Percentiles rank a stretch among this genome's conserved stretches.
Conservation (phyloP, 2,113 vertebrate genomes). For the Equus przewalskii region DNA sequence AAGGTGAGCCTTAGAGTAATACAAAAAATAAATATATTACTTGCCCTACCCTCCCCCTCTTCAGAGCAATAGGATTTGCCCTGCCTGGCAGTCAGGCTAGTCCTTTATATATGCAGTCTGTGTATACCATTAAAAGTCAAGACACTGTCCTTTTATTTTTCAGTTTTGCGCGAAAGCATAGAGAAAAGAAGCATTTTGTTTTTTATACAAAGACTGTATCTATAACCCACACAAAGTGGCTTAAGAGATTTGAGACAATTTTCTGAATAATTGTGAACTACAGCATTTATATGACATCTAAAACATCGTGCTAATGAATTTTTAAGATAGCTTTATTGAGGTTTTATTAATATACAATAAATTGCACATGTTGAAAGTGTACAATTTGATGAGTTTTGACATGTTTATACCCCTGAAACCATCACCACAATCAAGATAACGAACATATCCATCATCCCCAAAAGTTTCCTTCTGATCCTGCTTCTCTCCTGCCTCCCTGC, state of each 20-base stretch:
- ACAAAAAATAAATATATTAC: neutral
- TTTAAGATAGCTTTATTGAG: neutral
- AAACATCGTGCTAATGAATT: neutral
- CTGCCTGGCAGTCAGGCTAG: neutral
- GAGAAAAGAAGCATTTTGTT: conserved; percentile 51
- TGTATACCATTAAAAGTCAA: neutral
- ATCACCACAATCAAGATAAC: neutral
- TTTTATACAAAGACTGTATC: neutral
- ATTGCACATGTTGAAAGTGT: neutral
- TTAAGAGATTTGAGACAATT: conserved; percentile 51
- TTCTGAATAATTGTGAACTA: conserved; percentile 47
- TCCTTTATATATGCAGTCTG: neutral
- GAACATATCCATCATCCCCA: neutral
- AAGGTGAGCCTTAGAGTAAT: conserved; percentile 30
- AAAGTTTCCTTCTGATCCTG: neutral
- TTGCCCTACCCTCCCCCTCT: neutral
- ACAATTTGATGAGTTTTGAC: neutral
- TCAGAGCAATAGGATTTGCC: neutral
- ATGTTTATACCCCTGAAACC: neutral
- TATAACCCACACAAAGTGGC: neutral
- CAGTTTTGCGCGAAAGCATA: neutral
- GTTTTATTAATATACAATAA: neutral
- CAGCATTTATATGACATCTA: neutral
- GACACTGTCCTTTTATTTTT: neutral
- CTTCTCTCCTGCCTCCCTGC: neutral